Evolutionary conservation across 2,113 vertebrate genomes (phyloP).

Genomic region (Psittacara wagleri): DNA sequence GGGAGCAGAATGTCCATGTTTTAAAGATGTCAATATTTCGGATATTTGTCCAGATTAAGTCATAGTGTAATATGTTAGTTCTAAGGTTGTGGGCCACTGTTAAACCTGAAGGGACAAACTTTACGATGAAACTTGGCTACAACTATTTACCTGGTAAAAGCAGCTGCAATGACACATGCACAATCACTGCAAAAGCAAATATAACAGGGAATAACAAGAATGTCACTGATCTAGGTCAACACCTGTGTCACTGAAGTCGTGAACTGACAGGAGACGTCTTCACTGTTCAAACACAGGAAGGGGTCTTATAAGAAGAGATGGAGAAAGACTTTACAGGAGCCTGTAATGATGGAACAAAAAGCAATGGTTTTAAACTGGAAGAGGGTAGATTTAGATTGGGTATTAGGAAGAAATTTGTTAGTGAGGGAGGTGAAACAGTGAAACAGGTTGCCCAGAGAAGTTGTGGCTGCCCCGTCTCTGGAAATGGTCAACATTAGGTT

Average conservation of each 20-base stretch:
- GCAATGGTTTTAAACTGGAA: background rate
- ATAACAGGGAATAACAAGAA: background rate
- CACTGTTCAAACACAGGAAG: background rate
- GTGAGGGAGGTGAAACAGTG: background rate
- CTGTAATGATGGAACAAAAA: background rate
- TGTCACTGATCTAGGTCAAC: background rate
- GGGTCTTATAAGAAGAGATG: background rate
- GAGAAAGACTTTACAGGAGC: background rate
- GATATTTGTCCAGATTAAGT: background rate
- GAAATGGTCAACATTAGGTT: background rate
- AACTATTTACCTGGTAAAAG: background rate
- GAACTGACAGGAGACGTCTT: background rate
- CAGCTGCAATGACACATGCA: background rate
- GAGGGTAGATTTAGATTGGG: background rate
- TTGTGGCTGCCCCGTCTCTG: fast-evolving
- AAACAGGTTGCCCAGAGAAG: background rate
- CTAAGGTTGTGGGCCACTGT: background rate
- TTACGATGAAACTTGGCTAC: background rate
- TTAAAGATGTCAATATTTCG: background rate
- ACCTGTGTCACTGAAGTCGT: background rate
- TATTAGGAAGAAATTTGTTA: background rate
- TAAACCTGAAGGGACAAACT: background rate
- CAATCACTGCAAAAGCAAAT: background rate
- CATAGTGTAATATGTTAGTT: background rate
- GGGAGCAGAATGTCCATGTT: background rate